Conservation (phyloP, 2,888 invertebrate genomes). For the Venusia cambrica region DNA sequence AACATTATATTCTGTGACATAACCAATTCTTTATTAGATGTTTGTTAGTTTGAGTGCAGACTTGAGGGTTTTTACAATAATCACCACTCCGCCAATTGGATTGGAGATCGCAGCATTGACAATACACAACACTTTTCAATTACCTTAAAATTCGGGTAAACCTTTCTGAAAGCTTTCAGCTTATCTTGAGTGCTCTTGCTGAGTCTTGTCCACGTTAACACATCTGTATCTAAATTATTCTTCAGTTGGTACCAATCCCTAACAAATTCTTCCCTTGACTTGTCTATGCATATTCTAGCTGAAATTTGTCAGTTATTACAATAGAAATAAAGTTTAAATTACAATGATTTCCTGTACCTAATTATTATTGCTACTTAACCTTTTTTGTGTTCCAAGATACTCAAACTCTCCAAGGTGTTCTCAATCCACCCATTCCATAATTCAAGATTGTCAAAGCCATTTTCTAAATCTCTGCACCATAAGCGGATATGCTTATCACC, state of each 20-base stretch:
- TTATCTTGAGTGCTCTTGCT: constrained; percentile 36
- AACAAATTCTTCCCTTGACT: constrained; percentile 7
- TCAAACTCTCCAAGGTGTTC: constrained; percentile 40
- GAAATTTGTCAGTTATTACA: constrained; percentile 1
- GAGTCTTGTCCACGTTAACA: constrained; percentile 45
- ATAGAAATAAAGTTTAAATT: too few relatives aligned
- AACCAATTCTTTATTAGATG: too few relatives aligned
- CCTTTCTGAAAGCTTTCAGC: constrained; percentile 36
- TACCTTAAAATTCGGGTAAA: constrained; percentile 28
- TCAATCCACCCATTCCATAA: constrained; percentile 60
- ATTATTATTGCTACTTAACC: too few relatives aligned
- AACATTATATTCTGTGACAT: too few relatives aligned
- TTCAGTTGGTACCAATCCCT: constrained; percentile 40
- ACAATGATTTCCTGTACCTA: too few relatives aligned
- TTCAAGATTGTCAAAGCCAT: constrained; percentile 48
- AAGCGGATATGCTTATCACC: constrained; percentile 36
- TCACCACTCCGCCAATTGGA: too few relatives aligned
- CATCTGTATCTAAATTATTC: constrained; percentile 44
- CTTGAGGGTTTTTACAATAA: too few relatives aligned
- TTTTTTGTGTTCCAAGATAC: constrained; percentile 37
- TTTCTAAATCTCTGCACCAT: constrained; percentile 54
- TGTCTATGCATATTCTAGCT: constrained; percentile 14
- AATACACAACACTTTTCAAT: too few relatives aligned
- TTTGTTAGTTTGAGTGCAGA: too few relatives aligned
- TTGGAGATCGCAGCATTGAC: too few relatives aligned